Percentiles rank a stretch among this genome's conserved stretches.
phyloP scores from a whole-genome alignment of 2,113 vertebrate species.

The Oostethus manadensis region DNA sequence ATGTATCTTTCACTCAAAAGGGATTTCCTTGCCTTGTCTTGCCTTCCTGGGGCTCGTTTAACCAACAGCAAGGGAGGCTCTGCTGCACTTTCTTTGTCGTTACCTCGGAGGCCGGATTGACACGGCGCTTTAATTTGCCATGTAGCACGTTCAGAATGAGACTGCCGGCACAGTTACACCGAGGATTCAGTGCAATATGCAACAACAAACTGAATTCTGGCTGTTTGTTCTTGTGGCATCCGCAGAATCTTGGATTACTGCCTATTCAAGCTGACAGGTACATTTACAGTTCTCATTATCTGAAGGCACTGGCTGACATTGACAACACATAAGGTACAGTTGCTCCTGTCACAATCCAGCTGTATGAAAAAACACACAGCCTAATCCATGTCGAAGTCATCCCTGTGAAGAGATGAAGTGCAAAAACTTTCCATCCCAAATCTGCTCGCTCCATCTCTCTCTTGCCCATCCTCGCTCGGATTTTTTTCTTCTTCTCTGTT shows the following conservation, averaged over 20 bases:
- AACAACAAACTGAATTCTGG: conserved; percentile 8
- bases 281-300: conserved; percentile 67
- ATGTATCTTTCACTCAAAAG: conserved; percentile 63
- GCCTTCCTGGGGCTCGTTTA: conserved; percentile 48
- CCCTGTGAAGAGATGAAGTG: conserved; percentile 59
- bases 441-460: conserved; percentile 21
- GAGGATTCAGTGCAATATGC: not conserved
- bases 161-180: conserved; percentile 16
- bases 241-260: conserved; percentile 14
- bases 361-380: conserved; percentile 49
- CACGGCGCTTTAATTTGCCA: conserved; percentile 17
- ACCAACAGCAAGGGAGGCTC: conserved; percentile 37
- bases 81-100: conserved; percentile 44
- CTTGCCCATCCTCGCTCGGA: not conserved
- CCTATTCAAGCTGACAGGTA: conserved; percentile 54
- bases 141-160: conserved; percentile 5
- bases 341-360: conserved; percentile 45
- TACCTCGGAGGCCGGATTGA: conserved; percentile 25
- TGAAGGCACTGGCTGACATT: conserved; percentile 62
- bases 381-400: conserved; percentile 71
- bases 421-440: conserved; percentile 29
- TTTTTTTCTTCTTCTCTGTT: conserved; percentile 7
- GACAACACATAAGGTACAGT: conserved; percentile 37
- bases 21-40: conserved; percentile 53
- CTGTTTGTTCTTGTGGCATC: conserved; percentile 24